A percentile compares a stretch with the other conserved stretches of the same genome.
Conservation (phyloP, 2,797 vertebrate species). For the Xenentodon cancila region DNA sequence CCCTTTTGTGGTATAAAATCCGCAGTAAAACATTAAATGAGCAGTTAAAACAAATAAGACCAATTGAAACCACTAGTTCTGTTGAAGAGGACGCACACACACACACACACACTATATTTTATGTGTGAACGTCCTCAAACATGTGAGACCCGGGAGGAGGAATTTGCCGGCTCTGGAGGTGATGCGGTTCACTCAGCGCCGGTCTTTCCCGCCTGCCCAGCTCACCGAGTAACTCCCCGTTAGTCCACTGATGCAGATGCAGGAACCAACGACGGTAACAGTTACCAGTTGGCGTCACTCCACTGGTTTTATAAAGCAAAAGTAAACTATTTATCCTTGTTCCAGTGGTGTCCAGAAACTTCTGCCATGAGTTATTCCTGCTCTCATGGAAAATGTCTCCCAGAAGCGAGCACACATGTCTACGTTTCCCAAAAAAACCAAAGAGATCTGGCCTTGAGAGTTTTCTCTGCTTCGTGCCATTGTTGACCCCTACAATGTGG, state of each 20-base stretch:
- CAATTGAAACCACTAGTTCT: conserved; percentile 20
- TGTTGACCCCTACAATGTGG: conserved; percentile 65
- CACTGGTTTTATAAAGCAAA: conserved; percentile 13
- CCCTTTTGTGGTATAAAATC: conserved; percentile 25
- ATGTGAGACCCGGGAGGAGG: conserved; percentile 33
- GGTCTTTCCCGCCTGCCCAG: conserved; percentile 30
- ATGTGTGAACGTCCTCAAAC: conserved; percentile 31
- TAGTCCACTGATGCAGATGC: conserved; percentile 18
- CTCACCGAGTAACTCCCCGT: conserved; percentile 41
- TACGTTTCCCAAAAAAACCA: conserved; percentile 6
- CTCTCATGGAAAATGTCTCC: conserved; percentile 38
- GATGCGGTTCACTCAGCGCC: conserved; percentile 41
- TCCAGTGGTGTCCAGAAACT: conserved; percentile 27
- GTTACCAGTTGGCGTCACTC: conserved; percentile 15
- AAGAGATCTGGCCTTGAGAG: conserved; percentile 42
- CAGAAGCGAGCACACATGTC: conserved; percentile 38
- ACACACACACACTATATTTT: too few relatives aligned
- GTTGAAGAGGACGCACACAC: conserved; percentile 11
- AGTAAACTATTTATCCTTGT: conserved; percentile 24
- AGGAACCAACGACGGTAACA: neutral
- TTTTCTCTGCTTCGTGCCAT: conserved; percentile 41
- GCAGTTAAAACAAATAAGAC: conserved; percentile 13
- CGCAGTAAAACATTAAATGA: conserved; percentile 33
- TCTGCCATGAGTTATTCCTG: conserved; percentile 27
- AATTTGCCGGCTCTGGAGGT: conserved; percentile 40